Conservation (phyloP, 2,888 invertebrate genomes). For the Melolontha melolontha region DNA sequence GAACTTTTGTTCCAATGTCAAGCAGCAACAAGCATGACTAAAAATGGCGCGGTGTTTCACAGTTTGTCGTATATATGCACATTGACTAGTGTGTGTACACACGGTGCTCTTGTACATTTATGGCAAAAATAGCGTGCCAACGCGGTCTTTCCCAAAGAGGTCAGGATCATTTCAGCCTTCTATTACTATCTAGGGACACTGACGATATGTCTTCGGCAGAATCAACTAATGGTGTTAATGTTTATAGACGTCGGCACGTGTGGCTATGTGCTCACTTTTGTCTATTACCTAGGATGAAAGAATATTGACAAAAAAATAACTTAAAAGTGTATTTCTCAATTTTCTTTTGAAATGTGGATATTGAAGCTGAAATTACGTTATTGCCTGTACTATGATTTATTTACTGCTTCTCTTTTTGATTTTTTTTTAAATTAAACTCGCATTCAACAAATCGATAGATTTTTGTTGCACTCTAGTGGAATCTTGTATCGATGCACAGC, state of each 20-base stretch:
- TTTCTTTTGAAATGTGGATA: too few species aligned
- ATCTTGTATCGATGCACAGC: slow-evolving; percentile 1
- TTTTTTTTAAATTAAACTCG: neutral
- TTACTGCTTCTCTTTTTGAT: too few species aligned
- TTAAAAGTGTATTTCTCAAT: too few species aligned
- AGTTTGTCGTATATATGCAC: slow-evolving; percentile 6
- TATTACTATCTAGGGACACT: slow-evolving; percentile 22
- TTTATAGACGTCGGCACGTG: slow-evolving; percentile 7
- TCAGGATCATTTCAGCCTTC: slow-evolving; percentile 31
- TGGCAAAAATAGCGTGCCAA: slow-evolving; percentile 23
- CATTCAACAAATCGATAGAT: neutral
- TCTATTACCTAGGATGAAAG: neutral
- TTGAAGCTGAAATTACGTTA: too few species aligned
- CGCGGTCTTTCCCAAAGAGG: slow-evolving; percentile 24
- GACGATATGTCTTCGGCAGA: slow-evolving; percentile 20
- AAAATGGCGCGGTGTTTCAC: slow-evolving; percentile 25
- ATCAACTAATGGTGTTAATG: slow-evolving; percentile 24
- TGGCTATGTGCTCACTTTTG: neutral
- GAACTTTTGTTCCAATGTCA: slow-evolving; percentile 29
- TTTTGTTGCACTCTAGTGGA: slow-evolving; percentile 9
- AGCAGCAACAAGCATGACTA: slow-evolving; percentile 15
- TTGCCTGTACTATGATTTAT: too few species aligned
- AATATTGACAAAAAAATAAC: too few species aligned
- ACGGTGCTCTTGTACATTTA: slow-evolving; percentile 33
- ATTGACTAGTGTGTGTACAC: slow-evolving; percentile 4